Conservation (phyloP, 2,797 vertebrate genomes). For the Lacerta viridis region DNA sequence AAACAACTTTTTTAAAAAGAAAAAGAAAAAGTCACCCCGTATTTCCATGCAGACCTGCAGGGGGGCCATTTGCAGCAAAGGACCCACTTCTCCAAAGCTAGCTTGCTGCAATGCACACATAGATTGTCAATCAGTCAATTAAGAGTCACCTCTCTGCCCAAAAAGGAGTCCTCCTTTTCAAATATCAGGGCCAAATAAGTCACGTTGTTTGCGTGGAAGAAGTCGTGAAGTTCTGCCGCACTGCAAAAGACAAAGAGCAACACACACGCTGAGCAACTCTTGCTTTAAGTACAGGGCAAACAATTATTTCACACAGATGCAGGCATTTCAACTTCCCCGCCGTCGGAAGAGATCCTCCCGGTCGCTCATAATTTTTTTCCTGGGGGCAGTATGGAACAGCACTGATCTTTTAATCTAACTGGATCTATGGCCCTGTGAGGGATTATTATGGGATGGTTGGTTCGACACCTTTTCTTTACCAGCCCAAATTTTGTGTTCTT, state of each 20-base stretch:
- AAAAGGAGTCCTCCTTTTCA: slow-evolving; percentile 84
- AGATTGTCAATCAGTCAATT: background rate
- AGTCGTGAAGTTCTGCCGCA: slow-evolving; percentile 83
- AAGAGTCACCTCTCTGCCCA: slow-evolving; percentile 91
- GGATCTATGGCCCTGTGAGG: background rate
- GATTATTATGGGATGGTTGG: background rate
- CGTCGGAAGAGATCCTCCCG: background rate
- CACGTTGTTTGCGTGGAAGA: slow-evolving; percentile 86
- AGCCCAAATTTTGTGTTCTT: background rate
- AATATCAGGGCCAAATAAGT: slow-evolving; percentile 90
- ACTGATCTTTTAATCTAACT: fast-evolving
- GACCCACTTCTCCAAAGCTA: too few relatives aligned
- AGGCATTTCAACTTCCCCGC: background rate
- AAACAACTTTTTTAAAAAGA: background rate
- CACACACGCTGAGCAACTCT: background rate
- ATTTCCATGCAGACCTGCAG: background rate
- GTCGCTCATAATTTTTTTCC: background rate
- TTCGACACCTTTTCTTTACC: background rate
- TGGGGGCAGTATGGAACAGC: fast-evolving
- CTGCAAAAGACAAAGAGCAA: slow-evolving; percentile 77
- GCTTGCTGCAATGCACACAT: background rate
- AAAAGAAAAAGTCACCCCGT: background rate
- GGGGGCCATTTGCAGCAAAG: background rate
- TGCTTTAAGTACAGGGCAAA: background rate
- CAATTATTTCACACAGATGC: background rate